A percentile compares a stretch with the other conserved stretches of the same genome.
Conservation (phyloP, 1,140 invertebrate genomes). For the Globodera rostochiensis region DNA sequence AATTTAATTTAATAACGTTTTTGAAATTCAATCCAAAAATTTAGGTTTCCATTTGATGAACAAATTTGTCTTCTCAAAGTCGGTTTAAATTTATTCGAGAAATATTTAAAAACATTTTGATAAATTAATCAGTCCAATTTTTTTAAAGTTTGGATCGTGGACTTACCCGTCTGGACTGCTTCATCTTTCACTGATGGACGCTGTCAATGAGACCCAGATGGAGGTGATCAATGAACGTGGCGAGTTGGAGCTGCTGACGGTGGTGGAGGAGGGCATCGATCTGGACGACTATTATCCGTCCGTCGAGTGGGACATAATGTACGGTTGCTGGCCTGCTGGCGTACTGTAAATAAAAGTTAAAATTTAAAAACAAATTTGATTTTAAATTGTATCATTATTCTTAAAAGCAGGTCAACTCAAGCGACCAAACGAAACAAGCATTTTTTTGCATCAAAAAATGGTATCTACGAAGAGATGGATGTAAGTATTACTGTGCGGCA, state of each 20-base stretch:
- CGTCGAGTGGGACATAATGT: conserved; percentile 97
- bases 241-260: conserved; percentile 56
- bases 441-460: conserved; percentile 80
- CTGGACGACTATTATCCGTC: conserved; percentile 87
- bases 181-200: conserved; percentile 58
- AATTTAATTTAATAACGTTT: neutral
- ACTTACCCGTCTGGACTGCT: conserved; percentile 77
- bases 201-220: conserved; percentile 34
- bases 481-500: conserved; percentile 28
- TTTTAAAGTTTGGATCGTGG: conserved; percentile 89
- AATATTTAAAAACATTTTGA: too few species aligned
- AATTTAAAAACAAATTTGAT: too few species aligned
- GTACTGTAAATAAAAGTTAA: too few species aligned
- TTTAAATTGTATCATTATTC: too few species aligned
- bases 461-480: conserved; percentile 91
- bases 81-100: too few species aligned
- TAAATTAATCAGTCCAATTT: neutral
- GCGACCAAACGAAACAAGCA: conserved; percentile 82
- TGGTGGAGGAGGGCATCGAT: conserved; percentile 64
- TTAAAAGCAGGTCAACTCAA: conserved; percentile 70
- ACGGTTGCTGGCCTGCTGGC: neutral
- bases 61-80: conserved; percentile 66
- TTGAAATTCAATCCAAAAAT: conserved; percentile 14
- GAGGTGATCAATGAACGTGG: conserved; percentile 58
- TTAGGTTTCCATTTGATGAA: conserved; percentile 76